A percentile compares a stretch with the other conserved stretches of the same genome.
phyloP scores from a whole-genome alignment of 2,113 vertebrate species.

The Rattus rattus region DNA sequence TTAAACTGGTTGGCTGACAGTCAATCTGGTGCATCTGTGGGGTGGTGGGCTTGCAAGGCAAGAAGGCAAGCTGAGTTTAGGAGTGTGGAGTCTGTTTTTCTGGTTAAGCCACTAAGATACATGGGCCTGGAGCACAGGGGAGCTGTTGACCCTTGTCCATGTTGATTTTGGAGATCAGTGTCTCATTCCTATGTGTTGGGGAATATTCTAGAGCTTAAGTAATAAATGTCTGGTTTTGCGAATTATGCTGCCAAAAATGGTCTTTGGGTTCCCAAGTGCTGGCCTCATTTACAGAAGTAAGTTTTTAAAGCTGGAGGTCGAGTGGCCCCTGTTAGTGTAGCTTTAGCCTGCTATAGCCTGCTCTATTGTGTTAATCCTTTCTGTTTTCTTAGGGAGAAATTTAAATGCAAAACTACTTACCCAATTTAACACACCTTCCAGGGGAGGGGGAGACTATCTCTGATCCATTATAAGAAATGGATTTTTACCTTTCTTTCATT shows the following conservation, averaged over 20 bases:
- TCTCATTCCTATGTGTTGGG: not conserved
- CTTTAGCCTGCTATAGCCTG: not conserved
- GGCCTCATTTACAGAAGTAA: not conserved
- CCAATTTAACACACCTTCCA: not conserved
- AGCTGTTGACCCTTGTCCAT: too few relatives aligned
- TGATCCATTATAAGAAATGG: not conserved
- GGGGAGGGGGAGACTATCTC: not conserved
- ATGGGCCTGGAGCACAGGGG: not conserved
- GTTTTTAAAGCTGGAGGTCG: not conserved
- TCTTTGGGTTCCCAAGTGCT: not conserved
- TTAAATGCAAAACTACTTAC: not conserved
- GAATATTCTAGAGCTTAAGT: not conserved
- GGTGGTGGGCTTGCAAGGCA: not conserved
- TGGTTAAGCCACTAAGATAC: not conserved
- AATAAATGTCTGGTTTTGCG: not conserved
- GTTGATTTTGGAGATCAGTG: not conserved
- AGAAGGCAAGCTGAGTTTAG: not conserved
- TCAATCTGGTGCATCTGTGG: fast-evolving
- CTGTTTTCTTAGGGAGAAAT: not conserved
- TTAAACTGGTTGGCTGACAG: not conserved
- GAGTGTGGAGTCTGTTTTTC: not conserved
- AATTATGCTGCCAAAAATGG: not conserved
- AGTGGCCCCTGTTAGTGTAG: not conserved
- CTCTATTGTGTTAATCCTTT: not conserved
- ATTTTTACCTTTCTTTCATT: constrained; percentile 4